These are phyloP conservation scores for Deilephila porcellus DNA, from an alignment of 2,888 invertebrate species.

Conservation along the genomic window DNA sequence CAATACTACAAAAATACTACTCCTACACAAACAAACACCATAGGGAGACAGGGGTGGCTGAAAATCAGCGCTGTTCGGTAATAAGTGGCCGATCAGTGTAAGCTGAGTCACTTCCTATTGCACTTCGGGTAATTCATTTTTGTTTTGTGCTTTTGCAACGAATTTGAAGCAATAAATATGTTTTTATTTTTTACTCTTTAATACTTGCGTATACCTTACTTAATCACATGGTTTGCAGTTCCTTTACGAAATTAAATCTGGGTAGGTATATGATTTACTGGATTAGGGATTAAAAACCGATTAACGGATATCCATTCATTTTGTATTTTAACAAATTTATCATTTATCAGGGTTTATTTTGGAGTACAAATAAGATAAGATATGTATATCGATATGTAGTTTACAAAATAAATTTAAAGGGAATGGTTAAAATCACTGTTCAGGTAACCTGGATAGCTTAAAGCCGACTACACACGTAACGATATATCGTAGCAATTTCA, in stretches of 20 bases:
- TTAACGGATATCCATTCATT: not conserved
- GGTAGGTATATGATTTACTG: not conserved
- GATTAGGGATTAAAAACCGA: constrained; percentile 5
- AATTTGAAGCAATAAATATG: too few relatives aligned
- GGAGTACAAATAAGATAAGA: not conserved
- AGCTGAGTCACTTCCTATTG: too few relatives aligned
- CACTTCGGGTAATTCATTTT: too few relatives aligned
- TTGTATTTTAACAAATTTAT: not conserved
- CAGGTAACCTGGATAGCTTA: too few relatives aligned
- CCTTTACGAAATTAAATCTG: not conserved
- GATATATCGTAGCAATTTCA: constrained; percentile 27
- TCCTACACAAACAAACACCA: too few relatives aligned
- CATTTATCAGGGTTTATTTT: not conserved
- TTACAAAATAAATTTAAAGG: not conserved
- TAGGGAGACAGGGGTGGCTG: too few relatives aligned
- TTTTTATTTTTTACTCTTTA: too few relatives aligned
- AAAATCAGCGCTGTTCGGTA: too few relatives aligned
- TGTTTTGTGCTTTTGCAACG: too few relatives aligned
- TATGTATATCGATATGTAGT: not conserved
- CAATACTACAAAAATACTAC: too few relatives aligned
- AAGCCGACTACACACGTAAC: constrained; percentile 4
- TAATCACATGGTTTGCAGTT: not conserved
- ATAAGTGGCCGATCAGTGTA: too few relatives aligned
- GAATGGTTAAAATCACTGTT: not conserved
- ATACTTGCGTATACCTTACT: too few relatives aligned